These are phyloP conservation scores for Mus musculus DNA, from an alignment of 2,113 vertebrate genomes.

Conservation along the genomic window DNA sequence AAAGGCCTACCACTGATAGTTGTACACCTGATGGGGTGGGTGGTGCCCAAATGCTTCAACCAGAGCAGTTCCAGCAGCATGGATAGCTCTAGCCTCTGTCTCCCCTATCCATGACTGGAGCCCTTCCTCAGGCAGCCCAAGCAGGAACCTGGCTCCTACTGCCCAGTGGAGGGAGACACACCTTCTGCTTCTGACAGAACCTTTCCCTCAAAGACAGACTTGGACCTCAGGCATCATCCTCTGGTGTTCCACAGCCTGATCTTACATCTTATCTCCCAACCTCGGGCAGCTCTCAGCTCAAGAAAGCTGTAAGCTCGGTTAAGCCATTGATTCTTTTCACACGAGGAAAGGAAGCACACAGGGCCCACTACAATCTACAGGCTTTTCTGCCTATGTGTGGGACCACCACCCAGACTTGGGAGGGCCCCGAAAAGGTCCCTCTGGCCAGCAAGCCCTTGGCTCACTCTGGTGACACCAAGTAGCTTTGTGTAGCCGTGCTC, in stretches of 20 bases:
- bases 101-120: background rate
- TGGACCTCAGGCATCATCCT: background rate
- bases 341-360: background rate
- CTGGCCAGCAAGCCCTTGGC: background rate
- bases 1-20: background rate
- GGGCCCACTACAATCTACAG: background rate
- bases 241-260: background rate
- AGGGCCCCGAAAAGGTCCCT: background rate
- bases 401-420: background rate
- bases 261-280: background rate
- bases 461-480: background rate
- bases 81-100: background rate
- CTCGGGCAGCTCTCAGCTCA: background rate
- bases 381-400: background rate
- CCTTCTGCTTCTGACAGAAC: background rate
- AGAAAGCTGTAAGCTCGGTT: background rate
- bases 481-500: background rate
- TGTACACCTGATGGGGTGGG: accelerated
- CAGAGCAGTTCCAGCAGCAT: background rate
- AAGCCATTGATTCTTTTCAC: background rate
- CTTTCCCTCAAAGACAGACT: background rate
- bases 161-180: background rate
- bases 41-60: background rate
- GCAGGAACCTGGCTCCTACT: background rate
- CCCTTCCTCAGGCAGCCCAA: background rate